Conservation (phyloP, 2,888 invertebrate species). For the Conomelus anceps region DNA sequence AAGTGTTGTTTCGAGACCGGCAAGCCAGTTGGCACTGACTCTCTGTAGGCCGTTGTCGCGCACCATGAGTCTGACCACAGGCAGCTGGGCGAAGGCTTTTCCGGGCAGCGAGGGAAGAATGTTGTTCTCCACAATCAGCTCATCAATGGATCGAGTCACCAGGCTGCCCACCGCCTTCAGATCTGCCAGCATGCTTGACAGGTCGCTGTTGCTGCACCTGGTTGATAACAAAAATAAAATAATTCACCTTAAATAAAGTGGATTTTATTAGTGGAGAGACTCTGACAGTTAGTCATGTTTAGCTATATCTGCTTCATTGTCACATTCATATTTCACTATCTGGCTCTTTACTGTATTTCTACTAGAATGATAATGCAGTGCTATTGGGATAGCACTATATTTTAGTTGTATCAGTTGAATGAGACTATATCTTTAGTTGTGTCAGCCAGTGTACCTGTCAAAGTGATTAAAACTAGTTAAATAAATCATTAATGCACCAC, state of each 20-base stretch:
- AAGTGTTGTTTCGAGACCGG: slow-evolving; percentile 65
- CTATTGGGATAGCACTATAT: no score
- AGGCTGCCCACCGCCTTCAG: slow-evolving; percentile 61
- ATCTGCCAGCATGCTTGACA: slow-evolving; percentile 67
- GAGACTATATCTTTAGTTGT: no score
- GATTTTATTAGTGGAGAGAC: neutral
- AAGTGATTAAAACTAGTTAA: no score
- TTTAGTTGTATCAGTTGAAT: no score
- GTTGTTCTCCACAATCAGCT: slow-evolving; percentile 81
- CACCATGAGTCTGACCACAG: slow-evolving; percentile 71
- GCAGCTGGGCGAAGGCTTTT: slow-evolving; percentile 66
- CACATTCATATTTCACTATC: no score
- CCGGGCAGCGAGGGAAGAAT: slow-evolving; percentile 79
- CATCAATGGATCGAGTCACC: slow-evolving; percentile 67
- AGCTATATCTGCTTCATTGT: no score
- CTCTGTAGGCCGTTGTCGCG: slow-evolving; percentile 76
- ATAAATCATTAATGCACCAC: no score
- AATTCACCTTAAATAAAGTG: neutral
- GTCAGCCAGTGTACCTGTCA: no score
- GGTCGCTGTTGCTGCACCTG: slow-evolving; percentile 89
- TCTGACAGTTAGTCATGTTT: no score
- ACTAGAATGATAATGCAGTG: no score
- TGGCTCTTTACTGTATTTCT: no score
- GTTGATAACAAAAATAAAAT: slow-evolving; percentile 27
- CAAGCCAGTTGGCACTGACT: slow-evolving; percentile 72